These are phyloP conservation scores for Hemibagrus wyckioides DNA, from an alignment of 2,113 vertebrate genomes.

Conservation along the genomic window DNA sequence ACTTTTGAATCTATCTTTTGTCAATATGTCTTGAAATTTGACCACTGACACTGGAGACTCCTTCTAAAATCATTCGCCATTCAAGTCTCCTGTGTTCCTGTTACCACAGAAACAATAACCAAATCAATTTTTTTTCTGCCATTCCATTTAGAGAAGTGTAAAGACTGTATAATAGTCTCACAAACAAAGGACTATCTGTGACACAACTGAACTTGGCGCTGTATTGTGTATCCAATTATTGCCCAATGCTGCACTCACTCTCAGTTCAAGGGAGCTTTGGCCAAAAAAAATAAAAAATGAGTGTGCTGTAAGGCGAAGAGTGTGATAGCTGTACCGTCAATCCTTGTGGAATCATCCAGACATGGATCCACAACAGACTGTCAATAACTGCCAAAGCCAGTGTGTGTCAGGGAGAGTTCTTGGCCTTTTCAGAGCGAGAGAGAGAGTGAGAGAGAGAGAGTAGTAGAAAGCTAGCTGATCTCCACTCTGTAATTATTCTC, in stretches of 20 bases:
- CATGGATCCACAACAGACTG: too few species aligned
- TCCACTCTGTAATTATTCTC: conserved; percentile 65
- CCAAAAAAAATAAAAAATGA: background rate
- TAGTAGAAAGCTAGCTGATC: conserved; percentile 55
- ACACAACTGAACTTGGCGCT: background rate
- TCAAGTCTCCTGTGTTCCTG: too few species aligned
- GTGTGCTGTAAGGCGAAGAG: background rate
- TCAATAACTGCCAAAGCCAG: background rate
- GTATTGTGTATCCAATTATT: background rate
- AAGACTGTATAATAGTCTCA: background rate
- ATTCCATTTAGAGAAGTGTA: background rate
- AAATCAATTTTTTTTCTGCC: background rate
- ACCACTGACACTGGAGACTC: too few species aligned
- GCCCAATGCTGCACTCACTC: background rate
- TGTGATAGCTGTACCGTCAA: background rate
- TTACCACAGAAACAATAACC: too few species aligned
- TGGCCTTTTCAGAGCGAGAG: conserved; percentile 1
- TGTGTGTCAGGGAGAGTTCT: conserved; percentile 3
- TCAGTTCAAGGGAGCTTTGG: background rate
- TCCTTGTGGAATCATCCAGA: conserved; percentile 1
- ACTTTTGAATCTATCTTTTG: background rate
- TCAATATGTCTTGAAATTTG: too few species aligned
- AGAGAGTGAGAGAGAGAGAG: background rate
- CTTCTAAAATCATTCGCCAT: too few species aligned
- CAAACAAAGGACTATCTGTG: background rate